Percentiles rank a stretch among this genome's conserved stretches.
Conservation (phyloP, 2,888 invertebrate genomes). For the Phoronis australis region DNA sequence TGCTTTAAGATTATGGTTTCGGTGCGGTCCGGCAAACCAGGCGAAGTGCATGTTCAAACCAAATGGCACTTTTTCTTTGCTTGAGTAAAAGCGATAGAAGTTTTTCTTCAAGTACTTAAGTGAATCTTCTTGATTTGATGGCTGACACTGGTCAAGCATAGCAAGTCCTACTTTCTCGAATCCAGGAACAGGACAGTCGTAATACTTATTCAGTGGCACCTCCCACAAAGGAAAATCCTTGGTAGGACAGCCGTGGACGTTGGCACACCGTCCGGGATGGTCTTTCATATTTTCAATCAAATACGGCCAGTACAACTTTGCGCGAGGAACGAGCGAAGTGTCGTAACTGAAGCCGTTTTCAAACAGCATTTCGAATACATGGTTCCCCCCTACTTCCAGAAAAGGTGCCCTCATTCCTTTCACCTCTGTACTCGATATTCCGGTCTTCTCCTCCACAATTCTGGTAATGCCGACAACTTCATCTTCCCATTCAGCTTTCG, state of each 20-base stretch:
- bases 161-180: conserved; percentile 18
- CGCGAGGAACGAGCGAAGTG: conserved; percentile 74
- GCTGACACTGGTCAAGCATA: conserved; percentile 19
- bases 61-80: conserved; percentile 64
- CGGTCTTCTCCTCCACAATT: conserved; percentile 71
- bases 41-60: conserved; percentile 75
- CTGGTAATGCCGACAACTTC: conserved; percentile 87
- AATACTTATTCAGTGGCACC: conserved; percentile 56
- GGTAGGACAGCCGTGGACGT: not conserved
- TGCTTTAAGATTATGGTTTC: conserved; percentile 5
- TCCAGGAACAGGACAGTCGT: conserved; percentile 8
- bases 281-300: conserved; percentile 74
- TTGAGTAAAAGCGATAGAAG: conserved; percentile 65
- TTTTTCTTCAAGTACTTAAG: conserved; percentile 62
- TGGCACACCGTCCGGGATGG: conserved; percentile 4
- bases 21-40: conserved; percentile 74
- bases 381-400: conserved; percentile 78
- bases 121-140: not conserved
- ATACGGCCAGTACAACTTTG: conserved; percentile 91
- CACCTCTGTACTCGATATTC: conserved; percentile 73
- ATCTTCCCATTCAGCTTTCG: conserved; percentile 83
- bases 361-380: conserved; percentile 87
- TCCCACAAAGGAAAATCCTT: conserved; percentile 58
- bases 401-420: conserved; percentile 85
- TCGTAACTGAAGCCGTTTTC: conserved; percentile 90